Evolutionary conservation across 2,888 invertebrate genomes (phyloP).

Genomic region (Apamea anceps): DNA sequence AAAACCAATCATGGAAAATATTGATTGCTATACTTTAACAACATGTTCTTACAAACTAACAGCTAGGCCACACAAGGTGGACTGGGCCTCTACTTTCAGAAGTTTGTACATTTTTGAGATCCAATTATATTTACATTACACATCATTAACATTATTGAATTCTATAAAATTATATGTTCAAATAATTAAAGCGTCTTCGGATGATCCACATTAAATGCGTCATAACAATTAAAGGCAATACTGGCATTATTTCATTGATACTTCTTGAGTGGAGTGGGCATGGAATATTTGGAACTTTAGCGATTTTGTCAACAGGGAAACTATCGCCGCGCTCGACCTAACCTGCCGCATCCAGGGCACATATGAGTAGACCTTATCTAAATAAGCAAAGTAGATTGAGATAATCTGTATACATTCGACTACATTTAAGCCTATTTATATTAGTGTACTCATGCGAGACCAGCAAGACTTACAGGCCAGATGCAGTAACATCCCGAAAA

Average conservation of each 20-base stretch:
- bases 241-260: conserved; percentile 71
- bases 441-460: conserved; percentile 57
- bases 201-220: conserved; percentile 69
- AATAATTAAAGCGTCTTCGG: conserved; percentile 66
- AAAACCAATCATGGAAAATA: conserved; percentile 83
- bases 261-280: conserved; percentile 37
- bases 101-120: conserved; percentile 84
- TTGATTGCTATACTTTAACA: conserved; percentile 79
- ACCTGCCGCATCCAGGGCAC: conserved; percentile 44
- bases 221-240: conserved; percentile 79
- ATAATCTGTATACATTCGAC: conserved; percentile 46
- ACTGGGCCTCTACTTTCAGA: conserved; percentile 64
- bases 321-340: conserved; percentile 38
- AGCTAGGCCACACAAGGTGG: conserved; percentile 77
- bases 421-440: conserved; percentile 56
- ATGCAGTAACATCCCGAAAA: conserved; percentile 53
- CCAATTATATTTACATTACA: conserved; percentile 74
- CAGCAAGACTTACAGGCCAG: conserved; percentile 48
- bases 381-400: conserved; percentile 43
- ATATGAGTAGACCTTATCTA: conserved; percentile 48
- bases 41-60: conserved; percentile 80
- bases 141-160: conserved; percentile 70
- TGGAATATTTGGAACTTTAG: conserved; percentile 54
- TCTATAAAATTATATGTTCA: conserved; percentile 72
- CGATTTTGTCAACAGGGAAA: conserved; percentile 55